These are phyloP conservation scores for Plagodis pulveraria DNA, from an alignment of 2,888 invertebrate genomes.

Conservation along the genomic window DNA sequence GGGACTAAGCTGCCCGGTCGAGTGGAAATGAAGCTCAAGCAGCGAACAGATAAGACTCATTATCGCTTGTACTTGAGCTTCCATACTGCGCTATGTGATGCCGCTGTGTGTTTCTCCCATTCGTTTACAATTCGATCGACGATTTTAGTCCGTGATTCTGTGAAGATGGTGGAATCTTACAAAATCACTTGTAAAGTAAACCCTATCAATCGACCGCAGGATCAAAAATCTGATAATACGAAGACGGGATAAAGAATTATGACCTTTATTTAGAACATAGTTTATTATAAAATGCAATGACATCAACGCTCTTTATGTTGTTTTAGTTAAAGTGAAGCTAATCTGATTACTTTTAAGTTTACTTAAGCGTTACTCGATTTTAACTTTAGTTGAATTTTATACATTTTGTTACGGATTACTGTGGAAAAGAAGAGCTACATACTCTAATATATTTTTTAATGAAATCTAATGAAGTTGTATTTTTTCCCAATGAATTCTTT, in stretches of 20 bases:
- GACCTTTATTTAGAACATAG: too few relatives aligned
- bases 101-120: slow-evolving; percentile 68
- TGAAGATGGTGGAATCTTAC: slow-evolving; percentile 77
- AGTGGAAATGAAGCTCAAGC: slow-evolving; percentile 76
- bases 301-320: slow-evolving; percentile 1
- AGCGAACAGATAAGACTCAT: slow-evolving; percentile 72
- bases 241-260: too few relatives aligned
- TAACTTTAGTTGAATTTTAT: slow-evolving; percentile 33
- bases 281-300: background rate
- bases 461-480: background rate
- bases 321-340: slow-evolving; percentile 39
- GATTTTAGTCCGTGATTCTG: slow-evolving; percentile 74
- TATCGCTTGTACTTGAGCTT: slow-evolving; percentile 77
- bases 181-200: slow-evolving; percentile 81
- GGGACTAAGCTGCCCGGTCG: slow-evolving; percentile 71
- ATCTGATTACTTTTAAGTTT: slow-evolving; percentile 46
- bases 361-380: slow-evolving; percentile 32
- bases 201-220: slow-evolving; percentile 57
- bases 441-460: slow-evolving; percentile 12
- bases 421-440: background rate
- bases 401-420: slow-evolving; percentile 19
- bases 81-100: slow-evolving; percentile 72
- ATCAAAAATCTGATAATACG: background rate
- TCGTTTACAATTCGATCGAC: slow-evolving; percentile 74
- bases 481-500: background rate